phyloP scores from a whole-genome alignment of 1,140 invertebrate species.

The Drosophila albomicans region DNA sequence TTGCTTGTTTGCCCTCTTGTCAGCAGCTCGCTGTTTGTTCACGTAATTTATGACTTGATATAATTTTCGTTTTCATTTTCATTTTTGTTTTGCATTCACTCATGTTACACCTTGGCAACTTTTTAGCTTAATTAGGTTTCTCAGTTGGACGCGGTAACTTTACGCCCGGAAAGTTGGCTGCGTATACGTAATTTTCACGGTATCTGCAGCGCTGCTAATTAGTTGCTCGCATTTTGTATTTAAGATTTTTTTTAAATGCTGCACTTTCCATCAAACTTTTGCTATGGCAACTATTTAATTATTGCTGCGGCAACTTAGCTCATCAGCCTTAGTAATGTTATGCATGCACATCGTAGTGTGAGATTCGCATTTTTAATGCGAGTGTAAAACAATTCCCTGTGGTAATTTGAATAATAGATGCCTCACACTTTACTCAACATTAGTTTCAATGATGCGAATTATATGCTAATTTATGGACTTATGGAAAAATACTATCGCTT shows the following conservation, averaged over 20 bases:
- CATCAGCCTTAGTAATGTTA: background rate
- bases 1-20: constrained; percentile 40
- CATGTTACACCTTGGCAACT: constrained; percentile 13
- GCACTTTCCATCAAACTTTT: background rate
- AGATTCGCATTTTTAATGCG: background rate
- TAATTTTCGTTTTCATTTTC: constrained; percentile 18
- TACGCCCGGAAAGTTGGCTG: background rate
- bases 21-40: constrained; percentile 42
- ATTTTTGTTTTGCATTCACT: background rate
- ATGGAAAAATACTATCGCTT: background rate
- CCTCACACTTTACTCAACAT: background rate
- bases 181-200: background rate
- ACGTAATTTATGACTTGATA: constrained; percentile 45
- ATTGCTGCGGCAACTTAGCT: background rate
- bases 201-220: background rate
- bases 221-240: background rate
- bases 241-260: background rate
- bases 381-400: background rate
- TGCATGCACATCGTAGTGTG: background rate
- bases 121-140: constrained; percentile 14
- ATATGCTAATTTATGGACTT: background rate
- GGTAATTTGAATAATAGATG: background rate
- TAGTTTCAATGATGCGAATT: background rate
- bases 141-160: constrained; percentile 1
- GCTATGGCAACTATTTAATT: background rate